Evolutionary conservation across 1,140 invertebrate genomes (phyloP).

Genomic region (Aphelenchoides besseyi): DNA sequence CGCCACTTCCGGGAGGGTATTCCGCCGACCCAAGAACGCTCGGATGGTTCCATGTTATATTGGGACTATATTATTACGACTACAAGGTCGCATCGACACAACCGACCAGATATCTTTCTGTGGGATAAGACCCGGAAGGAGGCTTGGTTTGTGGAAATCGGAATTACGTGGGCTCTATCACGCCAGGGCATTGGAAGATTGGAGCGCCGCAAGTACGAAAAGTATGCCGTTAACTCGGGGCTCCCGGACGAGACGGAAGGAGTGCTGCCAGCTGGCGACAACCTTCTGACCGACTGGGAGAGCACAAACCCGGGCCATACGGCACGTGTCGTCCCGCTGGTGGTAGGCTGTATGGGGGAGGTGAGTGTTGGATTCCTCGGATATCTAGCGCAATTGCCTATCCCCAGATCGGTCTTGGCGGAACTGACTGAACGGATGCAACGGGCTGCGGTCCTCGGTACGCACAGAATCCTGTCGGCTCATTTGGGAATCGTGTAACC

Average conservation of each 20-base stretch:
- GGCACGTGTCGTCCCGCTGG: constrained; percentile 17
- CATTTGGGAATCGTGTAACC: background rate
- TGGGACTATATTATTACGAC: constrained; percentile 22
- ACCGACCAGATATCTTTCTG: constrained; percentile 19
- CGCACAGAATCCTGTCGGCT: background rate
- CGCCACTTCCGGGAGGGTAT: constrained; percentile 15
- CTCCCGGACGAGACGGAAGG: constrained; percentile 17
- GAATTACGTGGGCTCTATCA: constrained; percentile 3
- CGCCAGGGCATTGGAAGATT: constrained; percentile 3
- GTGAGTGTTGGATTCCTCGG: constrained; percentile 22
- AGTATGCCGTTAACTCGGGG: constrained; percentile 24
- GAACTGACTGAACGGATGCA: constrained; percentile 7
- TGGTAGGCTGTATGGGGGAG: constrained; percentile 23
- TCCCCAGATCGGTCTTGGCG: background rate
- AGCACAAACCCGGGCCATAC: constrained; percentile 13
- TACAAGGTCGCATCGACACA: constrained; percentile 11
- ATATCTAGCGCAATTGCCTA: background rate
- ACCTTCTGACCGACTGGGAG: constrained; percentile 19
- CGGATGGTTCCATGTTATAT: constrained; percentile 6
- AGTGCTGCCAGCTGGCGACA: constrained; percentile 3
- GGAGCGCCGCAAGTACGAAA: constrained; percentile 20
- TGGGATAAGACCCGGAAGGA: constrained; percentile 16
- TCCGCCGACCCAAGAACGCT: constrained; percentile 12
- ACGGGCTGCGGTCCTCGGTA: constrained; percentile 7
- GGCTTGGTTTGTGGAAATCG: constrained; percentile 6